These are phyloP conservation scores for Anadara kagoshimensis DNA, from an alignment of 1,140 invertebrate genomes.

Conservation along the genomic window DNA sequence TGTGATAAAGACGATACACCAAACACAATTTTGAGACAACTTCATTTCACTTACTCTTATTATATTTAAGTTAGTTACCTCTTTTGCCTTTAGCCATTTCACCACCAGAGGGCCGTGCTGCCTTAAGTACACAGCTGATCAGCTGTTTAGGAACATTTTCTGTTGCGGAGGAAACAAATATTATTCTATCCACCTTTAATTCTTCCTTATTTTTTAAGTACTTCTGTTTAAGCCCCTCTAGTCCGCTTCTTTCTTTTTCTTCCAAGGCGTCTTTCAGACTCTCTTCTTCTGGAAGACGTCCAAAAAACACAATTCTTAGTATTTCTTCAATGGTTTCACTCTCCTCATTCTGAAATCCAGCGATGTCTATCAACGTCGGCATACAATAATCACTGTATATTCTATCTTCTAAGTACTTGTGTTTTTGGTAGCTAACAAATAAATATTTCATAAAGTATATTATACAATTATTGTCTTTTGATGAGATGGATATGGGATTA, in stretches of 20 bases:
- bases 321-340: conserved; percentile 9
- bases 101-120: no score
- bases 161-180: conserved; percentile 23
- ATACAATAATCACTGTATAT: neutral
- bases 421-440: no score
- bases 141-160: neutral
- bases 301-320: conserved; percentile 23
- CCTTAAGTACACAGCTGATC: no score
- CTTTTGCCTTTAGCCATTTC: no score
- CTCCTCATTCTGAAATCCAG: conserved; percentile 13
- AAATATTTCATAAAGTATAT: no score
- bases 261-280: conserved; percentile 16
- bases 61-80: no score
- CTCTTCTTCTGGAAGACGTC: conserved; percentile 18
- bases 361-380: conserved; percentile 25
- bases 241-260: neutral
- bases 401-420: no score
- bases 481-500: no score
- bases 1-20: no score
- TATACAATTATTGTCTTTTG: no score
- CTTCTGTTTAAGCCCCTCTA: neutral
- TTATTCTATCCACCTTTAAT: conserved; percentile 30
- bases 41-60: no score
- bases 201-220: conserved; percentile 15
- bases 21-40: no score